These are phyloP conservation scores for Ptiloglossa arizonensis DNA, from an alignment of 1,140 invertebrate genomes.

Conservation along the genomic window DNA sequence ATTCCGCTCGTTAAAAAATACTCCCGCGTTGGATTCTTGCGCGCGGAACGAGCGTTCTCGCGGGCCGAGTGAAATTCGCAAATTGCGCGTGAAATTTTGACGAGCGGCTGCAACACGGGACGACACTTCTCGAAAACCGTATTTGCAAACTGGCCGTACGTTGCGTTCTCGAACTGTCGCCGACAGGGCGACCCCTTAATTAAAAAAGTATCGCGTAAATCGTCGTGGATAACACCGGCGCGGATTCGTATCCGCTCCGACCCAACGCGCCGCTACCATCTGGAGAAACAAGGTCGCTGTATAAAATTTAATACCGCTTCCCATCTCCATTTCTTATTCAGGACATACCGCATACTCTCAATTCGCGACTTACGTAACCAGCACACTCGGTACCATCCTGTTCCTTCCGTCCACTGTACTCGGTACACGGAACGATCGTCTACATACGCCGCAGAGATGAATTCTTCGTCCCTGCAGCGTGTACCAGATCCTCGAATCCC, in stretches of 20 bases:
- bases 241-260: not conserved
- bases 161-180: not conserved
- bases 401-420: not conserved
- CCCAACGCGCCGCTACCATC: not conserved
- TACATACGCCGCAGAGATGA: no score
- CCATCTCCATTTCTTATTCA: not conserved
- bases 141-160: not conserved
- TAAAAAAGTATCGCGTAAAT: no score
- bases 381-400: not conserved
- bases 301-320: not conserved
- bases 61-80: not conserved
- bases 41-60: not conserved
- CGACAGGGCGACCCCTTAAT: no score
- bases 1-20: not conserved
- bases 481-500: no score
- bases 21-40: not conserved
- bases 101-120: no score
- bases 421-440: not conserved
- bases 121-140: not conserved
- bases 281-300: not conserved
- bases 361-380: slow-evolving; percentile 3
- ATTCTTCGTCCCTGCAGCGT: no score
- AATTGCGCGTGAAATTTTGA: not conserved
- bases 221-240: not conserved
- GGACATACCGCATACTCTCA: not conserved